Conservation (phyloP, 2,113 vertebrate genomes). For the Tursiops truncatus region DNA sequence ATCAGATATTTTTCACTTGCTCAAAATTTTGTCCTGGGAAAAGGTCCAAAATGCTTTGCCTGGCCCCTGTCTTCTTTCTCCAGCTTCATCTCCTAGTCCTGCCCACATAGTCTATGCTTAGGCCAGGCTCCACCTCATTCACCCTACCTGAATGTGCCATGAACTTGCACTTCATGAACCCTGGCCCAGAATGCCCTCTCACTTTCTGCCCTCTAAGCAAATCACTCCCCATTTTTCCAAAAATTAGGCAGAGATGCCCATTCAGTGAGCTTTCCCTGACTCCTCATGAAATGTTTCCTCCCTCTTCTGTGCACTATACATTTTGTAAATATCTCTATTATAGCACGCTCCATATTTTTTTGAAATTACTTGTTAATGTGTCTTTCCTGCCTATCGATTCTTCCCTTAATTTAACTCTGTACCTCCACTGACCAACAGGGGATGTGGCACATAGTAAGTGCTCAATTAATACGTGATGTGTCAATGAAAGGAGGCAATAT, state of each 20-base stretch:
- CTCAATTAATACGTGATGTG: constrained; percentile 6
- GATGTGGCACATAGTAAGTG: neutral
- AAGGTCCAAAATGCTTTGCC: neutral
- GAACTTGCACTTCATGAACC: neutral
- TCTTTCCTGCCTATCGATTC: neutral
- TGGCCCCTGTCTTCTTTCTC: neutral
- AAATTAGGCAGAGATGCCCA: neutral
- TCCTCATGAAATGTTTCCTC: neutral
- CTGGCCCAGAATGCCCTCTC: neutral
- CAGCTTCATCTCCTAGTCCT: neutral
- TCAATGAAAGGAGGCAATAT: neutral
- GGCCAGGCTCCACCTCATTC: neutral
- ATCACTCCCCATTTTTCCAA: neutral
- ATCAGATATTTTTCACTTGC: neutral
- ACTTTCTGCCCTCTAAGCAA: neutral
- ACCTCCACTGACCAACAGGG: neutral
- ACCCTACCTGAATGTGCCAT: neutral
- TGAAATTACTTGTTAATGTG: neutral
- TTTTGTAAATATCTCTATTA: neutral
- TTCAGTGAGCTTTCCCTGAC: neutral
- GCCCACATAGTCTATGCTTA: neutral
- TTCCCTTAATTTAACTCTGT: neutral
- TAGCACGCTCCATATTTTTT: neutral
- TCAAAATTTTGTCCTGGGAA: neutral
- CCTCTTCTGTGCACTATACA: neutral